These are phyloP conservation scores for Melinaea marsaeus DNA, from an alignment of 2,888 invertebrate species.

Conservation along the genomic window DNA sequence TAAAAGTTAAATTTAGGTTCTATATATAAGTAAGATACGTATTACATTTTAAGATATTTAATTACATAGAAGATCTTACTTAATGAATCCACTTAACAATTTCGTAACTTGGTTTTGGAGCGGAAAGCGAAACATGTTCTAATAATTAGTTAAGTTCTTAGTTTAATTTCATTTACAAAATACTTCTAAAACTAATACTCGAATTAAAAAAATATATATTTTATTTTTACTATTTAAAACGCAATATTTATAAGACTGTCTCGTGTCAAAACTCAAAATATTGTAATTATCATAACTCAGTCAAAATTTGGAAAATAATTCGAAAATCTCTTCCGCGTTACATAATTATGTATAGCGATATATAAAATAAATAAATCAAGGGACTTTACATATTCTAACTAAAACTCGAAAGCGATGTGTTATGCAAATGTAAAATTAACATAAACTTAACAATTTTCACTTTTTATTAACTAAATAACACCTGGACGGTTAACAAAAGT, in stretches of 20 bases:
- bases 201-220: too few relatives aligned
- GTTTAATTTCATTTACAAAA: slow-evolving; percentile 1
- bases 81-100: slow-evolving; percentile 14
- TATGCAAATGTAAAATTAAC: slow-evolving; percentile 32
- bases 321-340: too few relatives aligned
- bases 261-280: too few relatives aligned
- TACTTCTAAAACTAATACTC: not conserved
- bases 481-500: slow-evolving; percentile 8
- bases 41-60: too few relatives aligned
- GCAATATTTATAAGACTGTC: too few relatives aligned
- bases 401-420: slow-evolving; percentile 29
- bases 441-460: slow-evolving; percentile 36
- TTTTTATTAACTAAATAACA: slow-evolving; percentile 28
- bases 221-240: too few relatives aligned
- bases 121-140: slow-evolving; percentile 24
- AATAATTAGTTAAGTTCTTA: too few relatives aligned
- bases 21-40: too few relatives aligned
- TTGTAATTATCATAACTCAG: too few relatives aligned
- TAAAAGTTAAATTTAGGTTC: too few relatives aligned
- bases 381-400: slow-evolving; percentile 9
- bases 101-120: slow-evolving; percentile 31
- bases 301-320: too few relatives aligned
- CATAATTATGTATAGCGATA: slow-evolving; percentile 2
- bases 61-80: too few relatives aligned
- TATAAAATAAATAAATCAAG: slow-evolving; percentile 10